Evolutionary conservation across 2,888 invertebrate species (phyloP), one percentile per base, ranked within the genome.

Genomic region (Rotaria sp.): DNA sequence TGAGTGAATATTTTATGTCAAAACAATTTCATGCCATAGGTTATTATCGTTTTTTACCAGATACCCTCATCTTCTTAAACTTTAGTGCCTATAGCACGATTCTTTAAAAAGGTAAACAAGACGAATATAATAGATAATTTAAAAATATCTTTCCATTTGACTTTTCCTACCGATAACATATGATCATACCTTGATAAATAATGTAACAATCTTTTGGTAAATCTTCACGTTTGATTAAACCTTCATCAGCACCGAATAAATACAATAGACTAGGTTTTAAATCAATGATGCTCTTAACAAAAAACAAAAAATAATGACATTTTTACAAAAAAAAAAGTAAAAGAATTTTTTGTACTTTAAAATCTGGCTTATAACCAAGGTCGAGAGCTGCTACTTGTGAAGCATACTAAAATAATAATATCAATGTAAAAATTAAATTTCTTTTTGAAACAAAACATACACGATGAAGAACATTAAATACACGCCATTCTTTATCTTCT

Each of bases 191-290:
- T 89, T 92, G 92, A 89, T 99, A 99, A 88, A 99, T 94, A 87
- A 99, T 93, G 88, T 95, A 94, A 87, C 95, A 94, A 90, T 94
- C 95, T 86, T 94, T 93, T 1, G 95, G 95, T 88, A 98, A 92
- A 89, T 95, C 94, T 38, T 94, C 94, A 87, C 94, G 93, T 0
- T 93, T 93, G 88, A 98, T 93, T 24, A 94, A 93, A 4, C 94
- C 94, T 89, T 94, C 94, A 91, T 99, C 99, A n/a, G 98, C 97
- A 5, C 97, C 98, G 87, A 99, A 92, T 87, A 99, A 92, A 92
- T 94, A 96, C 52, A 99, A 92, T 48, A 98, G 94, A 90, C 94
- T 94, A 0, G 96, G 95, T 21, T 89, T 89, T 85, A 88, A 92
- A 88, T 94, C 93, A 85, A 93, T 91, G 84, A 94, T 92, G 15